phyloP scores from a whole-genome alignment of 2,888 invertebrate genomes.

The Drosophila stalkeri region DNA sequence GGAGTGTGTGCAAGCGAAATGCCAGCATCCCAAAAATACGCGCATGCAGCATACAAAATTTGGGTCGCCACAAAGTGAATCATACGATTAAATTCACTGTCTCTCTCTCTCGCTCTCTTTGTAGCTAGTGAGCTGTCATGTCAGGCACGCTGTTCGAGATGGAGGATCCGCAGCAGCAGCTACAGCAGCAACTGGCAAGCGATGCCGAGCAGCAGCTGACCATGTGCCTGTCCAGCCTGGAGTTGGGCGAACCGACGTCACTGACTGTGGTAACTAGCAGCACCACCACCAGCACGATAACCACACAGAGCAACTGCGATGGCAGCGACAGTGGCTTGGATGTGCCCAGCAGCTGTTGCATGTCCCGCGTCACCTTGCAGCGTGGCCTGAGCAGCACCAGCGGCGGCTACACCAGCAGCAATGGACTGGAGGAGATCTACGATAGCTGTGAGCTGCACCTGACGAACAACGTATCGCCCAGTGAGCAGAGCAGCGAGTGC shows the following conservation, averaged over 20 bases:
- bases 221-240: slow-evolving; percentile 75
- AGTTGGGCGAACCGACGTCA: slow-evolving; percentile 64
- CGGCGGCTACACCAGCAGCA: slow-evolving; percentile 89
- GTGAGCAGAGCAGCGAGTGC: slow-evolving; percentile 92
- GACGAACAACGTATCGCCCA: slow-evolving; percentile 83
- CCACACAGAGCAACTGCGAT: slow-evolving; percentile 84
- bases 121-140: slow-evolving; percentile 49
- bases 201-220: slow-evolving; percentile 59
- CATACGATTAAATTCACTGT: slow-evolving; percentile 43
- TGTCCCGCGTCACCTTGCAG: slow-evolving; percentile 84
- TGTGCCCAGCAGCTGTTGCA: slow-evolving; percentile 85
- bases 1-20: slow-evolving; percentile 54
- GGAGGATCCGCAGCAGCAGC: slow-evolving; percentile 53
- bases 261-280: slow-evolving; percentile 34
- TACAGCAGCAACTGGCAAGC: slow-evolving; percentile 46
- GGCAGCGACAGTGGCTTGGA: slow-evolving; percentile 94
- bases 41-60: slow-evolving; percentile 58
- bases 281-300: slow-evolving; percentile 27
- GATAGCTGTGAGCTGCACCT: slow-evolving; percentile 79
- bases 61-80: slow-evolving; percentile 69
- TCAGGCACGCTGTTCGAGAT: slow-evolving; percentile 70
- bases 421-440: slow-evolving; percentile 73
- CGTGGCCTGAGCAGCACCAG: slow-evolving; percentile 87
- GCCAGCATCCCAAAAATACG: slow-evolving; percentile 76
- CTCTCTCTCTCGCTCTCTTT: not conserved